Evolutionary conservation across 2,797 vertebrate species (phyloP).

Genomic region (Denticeps clupeoides): DNA sequence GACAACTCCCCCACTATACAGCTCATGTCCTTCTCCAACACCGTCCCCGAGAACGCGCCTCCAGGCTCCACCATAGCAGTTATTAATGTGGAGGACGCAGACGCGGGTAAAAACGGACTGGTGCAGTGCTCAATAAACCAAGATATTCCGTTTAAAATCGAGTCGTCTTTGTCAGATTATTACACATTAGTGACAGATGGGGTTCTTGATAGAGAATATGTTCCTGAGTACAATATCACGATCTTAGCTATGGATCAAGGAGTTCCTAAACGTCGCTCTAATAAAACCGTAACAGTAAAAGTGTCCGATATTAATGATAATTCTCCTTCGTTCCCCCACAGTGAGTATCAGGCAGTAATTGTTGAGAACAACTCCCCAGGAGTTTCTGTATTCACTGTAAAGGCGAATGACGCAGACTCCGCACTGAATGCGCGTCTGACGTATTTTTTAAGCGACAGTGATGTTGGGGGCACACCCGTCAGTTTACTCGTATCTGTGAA

Average conservation of each 20-base stretch:
- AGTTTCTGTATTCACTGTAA: conserved; percentile 7
- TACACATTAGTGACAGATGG: conserved; percentile 24
- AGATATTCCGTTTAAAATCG: conserved; percentile 18
- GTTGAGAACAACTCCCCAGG: conserved; percentile 24
- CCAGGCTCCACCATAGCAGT: conserved; percentile 16
- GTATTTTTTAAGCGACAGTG: conserved; percentile 15
- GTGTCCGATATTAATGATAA: conserved; percentile 29
- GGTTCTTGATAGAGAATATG: conserved; percentile 17
- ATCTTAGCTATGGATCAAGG: conserved; percentile 16
- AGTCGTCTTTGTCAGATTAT: conserved; percentile 12
- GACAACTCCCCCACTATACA: conserved; percentile 31
- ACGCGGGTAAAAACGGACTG: conserved; percentile 19
- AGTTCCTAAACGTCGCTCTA: conserved; percentile 2
- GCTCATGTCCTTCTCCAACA: conserved; percentile 39
- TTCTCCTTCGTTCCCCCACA: conserved; percentile 6
- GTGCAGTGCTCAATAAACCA: conserved; percentile 11
- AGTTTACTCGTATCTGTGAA: conserved; percentile 17
- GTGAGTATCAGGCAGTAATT: conserved; percentile 7
- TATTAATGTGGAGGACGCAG: conserved; percentile 20
- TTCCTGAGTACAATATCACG: conserved; percentile 18
- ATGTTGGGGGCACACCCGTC: conserved; percentile 11
- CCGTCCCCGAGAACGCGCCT: conserved; percentile 35
- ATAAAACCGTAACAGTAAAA: conserved; percentile 11
- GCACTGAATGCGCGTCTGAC: conserved; percentile 6
- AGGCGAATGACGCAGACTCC: conserved; percentile 19